A percentile compares a stretch with the other conserved stretches of the same genome.
Evolutionary conservation across 2,113 vertebrate genomes (phyloP).

Genomic region (Etheostoma spectabile): DNA sequence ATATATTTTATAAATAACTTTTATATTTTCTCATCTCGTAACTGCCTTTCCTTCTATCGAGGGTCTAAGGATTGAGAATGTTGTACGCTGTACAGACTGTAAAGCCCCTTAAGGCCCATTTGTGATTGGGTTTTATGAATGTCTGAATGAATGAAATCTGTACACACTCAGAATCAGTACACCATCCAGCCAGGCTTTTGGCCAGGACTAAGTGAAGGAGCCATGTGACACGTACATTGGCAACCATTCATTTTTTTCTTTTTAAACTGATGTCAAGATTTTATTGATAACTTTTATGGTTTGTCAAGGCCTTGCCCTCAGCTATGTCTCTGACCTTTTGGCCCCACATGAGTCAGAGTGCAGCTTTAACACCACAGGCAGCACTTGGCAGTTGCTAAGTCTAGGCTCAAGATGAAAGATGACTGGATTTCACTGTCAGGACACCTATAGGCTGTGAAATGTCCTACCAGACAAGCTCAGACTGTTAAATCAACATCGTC

Average conservation of each 20-base stretch:
- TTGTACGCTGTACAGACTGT: neutral
- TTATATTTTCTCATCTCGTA: neutral
- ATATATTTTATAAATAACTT: neutral
- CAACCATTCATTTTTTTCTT: slow-evolving; percentile 9
- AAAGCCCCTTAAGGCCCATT: neutral
- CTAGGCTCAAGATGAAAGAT: slow-evolving; percentile 66
- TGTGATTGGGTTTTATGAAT: neutral
- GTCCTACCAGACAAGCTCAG: slow-evolving; percentile 44
- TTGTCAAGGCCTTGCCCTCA: slow-evolving; percentile 40
- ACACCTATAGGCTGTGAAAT: slow-evolving; percentile 51
- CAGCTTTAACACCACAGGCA: slow-evolving; percentile 48
- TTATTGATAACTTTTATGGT: slow-evolving; percentile 39
- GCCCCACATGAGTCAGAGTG: slow-evolving; percentile 48
- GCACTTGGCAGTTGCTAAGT: slow-evolving; percentile 48
- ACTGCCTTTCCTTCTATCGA: neutral
- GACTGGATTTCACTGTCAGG: slow-evolving; percentile 56
- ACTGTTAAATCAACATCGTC: slow-evolving; percentile 43
- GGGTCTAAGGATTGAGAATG: neutral
- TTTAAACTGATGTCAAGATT: slow-evolving; percentile 33
- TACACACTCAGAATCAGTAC: neutral
- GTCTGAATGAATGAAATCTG: neutral
- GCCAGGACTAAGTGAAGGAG: neutral
- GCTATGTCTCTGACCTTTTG: slow-evolving; percentile 61
- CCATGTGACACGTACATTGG: slow-evolving; percentile 2
- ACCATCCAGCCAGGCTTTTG: neutral